Percentiles rank a stretch among this genome's conserved stretches.
These are phyloP conservation scores for Eristalis intricaria DNA, from an alignment of 2,888 invertebrate species.

Conservation along the genomic window DNA sequence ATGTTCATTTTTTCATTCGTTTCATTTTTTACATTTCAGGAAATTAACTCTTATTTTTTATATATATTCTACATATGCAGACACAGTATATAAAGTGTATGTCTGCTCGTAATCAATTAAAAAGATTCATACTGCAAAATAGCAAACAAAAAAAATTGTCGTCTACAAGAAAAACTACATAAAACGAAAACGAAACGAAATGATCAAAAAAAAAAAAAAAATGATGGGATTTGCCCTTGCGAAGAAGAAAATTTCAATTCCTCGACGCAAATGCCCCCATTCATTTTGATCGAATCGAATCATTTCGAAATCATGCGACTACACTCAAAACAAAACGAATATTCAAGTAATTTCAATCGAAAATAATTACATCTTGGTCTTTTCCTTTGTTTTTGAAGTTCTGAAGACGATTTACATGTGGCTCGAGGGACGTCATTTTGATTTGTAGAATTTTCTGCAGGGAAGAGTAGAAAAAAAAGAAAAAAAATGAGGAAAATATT, in stretches of 20 bases:
- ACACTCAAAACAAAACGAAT: conserved; percentile 22
- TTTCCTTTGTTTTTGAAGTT: conserved; percentile 99
- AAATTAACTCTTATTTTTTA: conserved; percentile 1
- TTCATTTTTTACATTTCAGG: background rate
- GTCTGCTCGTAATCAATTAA: conserved; percentile 25
- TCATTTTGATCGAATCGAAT: conserved; percentile 13
- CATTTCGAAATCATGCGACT: conserved; percentile 10
- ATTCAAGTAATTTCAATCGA: conserved; percentile 40
- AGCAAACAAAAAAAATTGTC: conserved; percentile 14
- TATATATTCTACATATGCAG: background rate
- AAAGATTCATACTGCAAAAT: conserved; percentile 1
- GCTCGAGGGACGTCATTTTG: conserved; percentile 79
- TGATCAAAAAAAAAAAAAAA: conserved; percentile 39
- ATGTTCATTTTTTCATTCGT: background rate
- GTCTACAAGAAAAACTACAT: conserved; percentile 10
- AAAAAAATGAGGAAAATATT: conserved; percentile 56
- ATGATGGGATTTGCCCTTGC: conserved; percentile 51
- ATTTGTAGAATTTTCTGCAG: conserved; percentile 71
- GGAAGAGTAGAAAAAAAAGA: conserved; percentile 24
- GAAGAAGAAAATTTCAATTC: conserved; percentile 37
- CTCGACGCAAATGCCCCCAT: conserved; percentile 25
- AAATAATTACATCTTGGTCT: conserved; percentile 97
- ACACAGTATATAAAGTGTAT: conserved; percentile 9
- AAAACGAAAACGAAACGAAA: conserved; percentile 26
- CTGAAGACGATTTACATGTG: conserved; percentile 89